Evolutionary conservation across 1,140 invertebrate species (phyloP).

Genomic region (Arion vulgaris): DNA sequence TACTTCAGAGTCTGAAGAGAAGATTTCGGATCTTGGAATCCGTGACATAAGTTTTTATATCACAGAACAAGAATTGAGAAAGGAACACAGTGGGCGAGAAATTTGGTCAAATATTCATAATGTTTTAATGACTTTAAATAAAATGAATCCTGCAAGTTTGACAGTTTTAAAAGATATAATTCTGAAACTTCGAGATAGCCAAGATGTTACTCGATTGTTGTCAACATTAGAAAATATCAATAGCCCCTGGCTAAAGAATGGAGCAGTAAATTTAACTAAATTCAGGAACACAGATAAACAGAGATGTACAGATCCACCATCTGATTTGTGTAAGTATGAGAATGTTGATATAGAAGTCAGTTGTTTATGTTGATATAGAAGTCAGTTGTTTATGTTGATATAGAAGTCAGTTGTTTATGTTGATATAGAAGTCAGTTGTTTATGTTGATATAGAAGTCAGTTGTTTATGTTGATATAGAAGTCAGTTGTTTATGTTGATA

Average conservation of each 20-base stretch:
- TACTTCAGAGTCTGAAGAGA: neutral
- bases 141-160: neutral
- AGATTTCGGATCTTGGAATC: neutral
- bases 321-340: neutral
- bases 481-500: too few relatives aligned
- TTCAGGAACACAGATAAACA: neutral
- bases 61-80: neutral
- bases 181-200: neutral
- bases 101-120: neutral
- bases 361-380: too few relatives aligned
- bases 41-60: neutral
- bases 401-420: too few relatives aligned
- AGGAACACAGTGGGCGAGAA: neutral
- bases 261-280: neutral
- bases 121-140: neutral
- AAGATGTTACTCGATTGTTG: neutral
- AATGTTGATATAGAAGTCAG: neutral
- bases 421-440: too few relatives aligned
- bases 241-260: neutral
- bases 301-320: neutral
- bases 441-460: too few relatives aligned
- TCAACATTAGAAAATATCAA: neutral
- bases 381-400: too few relatives aligned
- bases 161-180: neutral
- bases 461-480: too few relatives aligned